Evolutionary conservation across 2,113 vertebrate species (phyloP).

Genomic region (Nansenia antarctica): DNA sequence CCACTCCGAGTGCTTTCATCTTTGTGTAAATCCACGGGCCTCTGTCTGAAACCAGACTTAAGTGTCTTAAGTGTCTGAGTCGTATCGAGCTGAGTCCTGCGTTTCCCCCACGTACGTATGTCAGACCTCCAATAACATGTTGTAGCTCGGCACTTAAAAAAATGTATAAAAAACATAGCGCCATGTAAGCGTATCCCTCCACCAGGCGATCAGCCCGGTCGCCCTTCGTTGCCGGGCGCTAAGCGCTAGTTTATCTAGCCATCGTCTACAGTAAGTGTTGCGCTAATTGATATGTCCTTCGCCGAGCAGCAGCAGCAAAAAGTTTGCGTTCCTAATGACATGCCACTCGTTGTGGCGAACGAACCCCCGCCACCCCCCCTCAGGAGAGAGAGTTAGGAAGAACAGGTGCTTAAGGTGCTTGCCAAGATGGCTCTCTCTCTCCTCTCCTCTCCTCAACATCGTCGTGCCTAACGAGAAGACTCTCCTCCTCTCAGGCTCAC

Average conservation of each 20-base stretch:
- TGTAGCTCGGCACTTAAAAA: background rate
- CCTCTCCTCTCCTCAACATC: no score
- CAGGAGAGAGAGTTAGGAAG: background rate
- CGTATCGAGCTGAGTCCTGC: background rate
- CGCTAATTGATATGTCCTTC: background rate
- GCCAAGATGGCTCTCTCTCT: constrained; percentile 38
- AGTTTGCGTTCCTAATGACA: background rate
- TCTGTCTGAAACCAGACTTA: background rate
- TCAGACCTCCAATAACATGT: background rate
- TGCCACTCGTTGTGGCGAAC: background rate
- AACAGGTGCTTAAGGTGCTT: constrained; percentile 27
- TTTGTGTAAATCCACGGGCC: background rate
- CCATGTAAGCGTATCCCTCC: background rate
- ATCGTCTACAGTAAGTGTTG: no score
- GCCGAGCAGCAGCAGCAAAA: background rate
- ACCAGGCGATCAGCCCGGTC: background rate
- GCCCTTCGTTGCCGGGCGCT: no score
- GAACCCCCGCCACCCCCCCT: background rate
- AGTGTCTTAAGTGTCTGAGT: background rate
- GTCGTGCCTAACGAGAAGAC: constrained; percentile 37
- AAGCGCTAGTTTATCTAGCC: background rate
- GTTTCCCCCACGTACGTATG: background rate
- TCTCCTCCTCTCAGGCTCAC: constrained; percentile 38
- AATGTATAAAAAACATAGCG: no score
- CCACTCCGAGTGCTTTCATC: background rate